Evolutionary conservation across 2,113 vertebrate species (phyloP), one percentile per base, ranked within the genome.

Genomic region (Baryphthengus martii): DNA sequence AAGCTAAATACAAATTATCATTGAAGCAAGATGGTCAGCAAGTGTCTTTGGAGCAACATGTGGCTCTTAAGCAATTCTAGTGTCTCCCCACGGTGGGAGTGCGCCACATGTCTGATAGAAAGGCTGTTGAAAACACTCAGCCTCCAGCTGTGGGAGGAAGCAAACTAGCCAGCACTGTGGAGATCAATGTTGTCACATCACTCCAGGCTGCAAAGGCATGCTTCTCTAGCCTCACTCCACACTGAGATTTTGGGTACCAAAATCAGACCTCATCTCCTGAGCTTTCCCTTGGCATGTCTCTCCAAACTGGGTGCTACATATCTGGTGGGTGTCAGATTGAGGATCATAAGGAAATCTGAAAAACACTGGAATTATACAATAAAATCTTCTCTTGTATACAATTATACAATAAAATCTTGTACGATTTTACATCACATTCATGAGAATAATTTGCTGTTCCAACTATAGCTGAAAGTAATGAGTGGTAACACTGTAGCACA

Each of bases 191-290:
- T 79, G 24, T 6, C 33, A 39, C 53, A 50, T n/a, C 24, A 63
- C 9, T 16, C 26, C 0, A 1, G 11, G 24, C 21, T 79, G 35
- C 35, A 72, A 93, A 68, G 7, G 1, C 0, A 0, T 14, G 5
- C 19, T 58, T 58, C 42, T 50, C 25, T 55, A 77, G 35, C 8
- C 31, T 23, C 66, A 50, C 14, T 14, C 39, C 29, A 18, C 5
- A 19, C 39, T 71, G 52, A 42, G 13, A 58, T 11, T 73, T 61
- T 19, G 37, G 12, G 67, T 37, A 73, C 20, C 39, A 62, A 65
- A 79, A 31, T 6, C 50, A 71, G 56, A 59, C 20, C 17, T 79
- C 24, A 23, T 23, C 52, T 72, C 12, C 29, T 35, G 29, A 65
- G 17, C 2, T 88, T 37, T 82, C 24, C 17, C 3, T 50, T 42